Percentiles rank a stretch among this genome's conserved stretches.
These are phyloP conservation scores for Trialeurodes vaporariorum DNA, from an alignment of 1,140 invertebrate genomes.

Conservation along the genomic window DNA sequence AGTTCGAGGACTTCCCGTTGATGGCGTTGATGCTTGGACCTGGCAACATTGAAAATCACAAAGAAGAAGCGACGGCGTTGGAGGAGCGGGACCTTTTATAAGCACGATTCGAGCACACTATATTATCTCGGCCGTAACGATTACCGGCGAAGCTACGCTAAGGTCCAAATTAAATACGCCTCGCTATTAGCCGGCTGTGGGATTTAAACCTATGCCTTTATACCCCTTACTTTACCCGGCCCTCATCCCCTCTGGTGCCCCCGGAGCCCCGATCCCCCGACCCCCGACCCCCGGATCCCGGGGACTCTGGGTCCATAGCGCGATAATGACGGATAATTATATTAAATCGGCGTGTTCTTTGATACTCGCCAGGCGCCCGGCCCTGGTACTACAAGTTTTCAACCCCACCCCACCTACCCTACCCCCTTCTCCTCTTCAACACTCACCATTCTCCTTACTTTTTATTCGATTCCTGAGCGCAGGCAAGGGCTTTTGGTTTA, in stretches of 20 bases:
- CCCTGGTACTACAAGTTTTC: too few relatives aligned
- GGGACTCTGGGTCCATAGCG: neutral
- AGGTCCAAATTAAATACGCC: neutral
- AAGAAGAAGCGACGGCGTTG: neutral
- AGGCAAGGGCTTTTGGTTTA: too few relatives aligned
- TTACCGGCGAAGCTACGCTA: neutral
- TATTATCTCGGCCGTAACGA: neutral
- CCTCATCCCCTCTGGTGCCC: too few relatives aligned
- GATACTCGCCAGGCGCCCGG: neutral
- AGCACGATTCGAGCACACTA: neutral
- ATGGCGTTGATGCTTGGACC: too few relatives aligned
- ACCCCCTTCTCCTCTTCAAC: neutral
- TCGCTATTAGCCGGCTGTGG: neutral
- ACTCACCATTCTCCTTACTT: neutral
- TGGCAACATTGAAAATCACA: too few relatives aligned
- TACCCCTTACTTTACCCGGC: too few relatives aligned
- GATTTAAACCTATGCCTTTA: neutral
- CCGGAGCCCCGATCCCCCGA: too few relatives aligned
- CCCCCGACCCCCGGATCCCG: too few relatives aligned
- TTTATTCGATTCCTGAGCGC: neutral
- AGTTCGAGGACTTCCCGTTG: too few relatives aligned
- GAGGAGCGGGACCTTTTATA: neutral
- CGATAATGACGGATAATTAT: neutral
- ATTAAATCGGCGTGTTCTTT: neutral
- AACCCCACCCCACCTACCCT: too few relatives aligned